Conservation (phyloP, 2,888 invertebrate species). For the Trichopria drosophilae region DNA sequence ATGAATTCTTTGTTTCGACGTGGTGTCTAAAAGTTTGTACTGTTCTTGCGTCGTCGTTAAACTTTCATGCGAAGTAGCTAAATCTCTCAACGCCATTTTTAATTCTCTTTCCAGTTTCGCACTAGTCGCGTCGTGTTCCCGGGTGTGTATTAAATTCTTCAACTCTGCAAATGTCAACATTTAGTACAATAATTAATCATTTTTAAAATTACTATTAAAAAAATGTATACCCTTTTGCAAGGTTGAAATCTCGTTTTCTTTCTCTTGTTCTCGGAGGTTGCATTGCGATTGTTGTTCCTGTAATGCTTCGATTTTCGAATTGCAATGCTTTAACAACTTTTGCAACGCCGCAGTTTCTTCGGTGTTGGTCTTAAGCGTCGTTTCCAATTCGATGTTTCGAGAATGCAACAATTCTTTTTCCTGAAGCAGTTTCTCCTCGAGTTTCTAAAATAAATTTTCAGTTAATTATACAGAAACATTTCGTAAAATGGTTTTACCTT, state of each 20-base stretch:
- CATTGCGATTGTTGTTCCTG: conserved; percentile 32
- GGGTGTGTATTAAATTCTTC: conserved; percentile 43
- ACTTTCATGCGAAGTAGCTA: conserved; percentile 34
- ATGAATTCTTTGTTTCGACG: conserved; percentile 23
- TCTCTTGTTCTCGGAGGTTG: conserved; percentile 41
- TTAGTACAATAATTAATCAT: too few relatives aligned
- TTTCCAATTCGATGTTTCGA: conserved; percentile 26
- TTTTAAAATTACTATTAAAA: not conserved
- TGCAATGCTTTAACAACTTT: conserved; percentile 13
- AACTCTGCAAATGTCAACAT: conserved; percentile 34
- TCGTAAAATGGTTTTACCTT: conserved; percentile 6
- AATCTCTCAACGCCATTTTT: conserved; percentile 40
- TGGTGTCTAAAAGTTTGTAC: conserved; percentile 29
- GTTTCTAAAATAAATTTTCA: conserved; percentile 21
- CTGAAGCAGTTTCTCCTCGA: conserved; percentile 27
- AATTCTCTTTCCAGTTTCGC: conserved; percentile 43
- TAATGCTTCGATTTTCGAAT: conserved; percentile 25
- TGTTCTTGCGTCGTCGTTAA: conserved; percentile 28
- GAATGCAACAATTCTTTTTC: conserved; percentile 32
- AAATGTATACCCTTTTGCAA: conserved; percentile 44
- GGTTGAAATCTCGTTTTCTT: conserved; percentile 46
- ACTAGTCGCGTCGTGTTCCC: too few relatives aligned
- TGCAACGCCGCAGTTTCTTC: conserved; percentile 9
- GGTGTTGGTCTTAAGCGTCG: conserved; percentile 18
- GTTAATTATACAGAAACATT: conserved; percentile 1